Conservation (phyloP, 2,797 vertebrate species). For the Macroramphosus scolopax region DNA sequence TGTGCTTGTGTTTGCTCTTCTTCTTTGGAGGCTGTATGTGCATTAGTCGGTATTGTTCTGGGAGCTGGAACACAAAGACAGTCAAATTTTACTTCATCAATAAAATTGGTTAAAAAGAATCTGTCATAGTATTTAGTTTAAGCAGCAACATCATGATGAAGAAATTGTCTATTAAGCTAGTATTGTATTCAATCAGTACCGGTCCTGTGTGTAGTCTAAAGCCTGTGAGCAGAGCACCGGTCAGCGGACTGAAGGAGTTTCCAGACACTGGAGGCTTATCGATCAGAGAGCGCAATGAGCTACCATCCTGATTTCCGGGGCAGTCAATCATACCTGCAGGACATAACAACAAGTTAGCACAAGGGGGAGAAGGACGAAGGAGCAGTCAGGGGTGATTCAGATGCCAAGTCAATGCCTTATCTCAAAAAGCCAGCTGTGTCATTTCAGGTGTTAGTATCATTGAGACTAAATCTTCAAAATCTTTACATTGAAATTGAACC, state of each 20-base stretch:
- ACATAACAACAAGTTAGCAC: background rate
- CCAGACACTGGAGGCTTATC: conserved; percentile 97
- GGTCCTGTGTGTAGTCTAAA: conserved; percentile 96
- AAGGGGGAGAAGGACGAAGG: background rate
- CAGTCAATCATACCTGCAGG: conserved; percentile 92
- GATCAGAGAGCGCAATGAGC: conserved; percentile 92
- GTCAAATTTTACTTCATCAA: too few species aligned
- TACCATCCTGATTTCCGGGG: conserved; percentile 92
- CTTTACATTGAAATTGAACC: too few species aligned
- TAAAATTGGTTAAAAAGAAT: too few species aligned
- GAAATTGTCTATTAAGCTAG: too few species aligned
- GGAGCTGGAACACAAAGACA: conserved; percentile 76
- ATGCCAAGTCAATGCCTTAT: too few species aligned
- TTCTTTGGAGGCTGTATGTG: conserved; percentile 98
- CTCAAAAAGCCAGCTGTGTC: too few species aligned
- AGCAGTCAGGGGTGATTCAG: background rate
- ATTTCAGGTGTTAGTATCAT: too few species aligned
- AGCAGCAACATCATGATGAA: too few species aligned
- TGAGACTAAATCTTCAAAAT: too few species aligned
- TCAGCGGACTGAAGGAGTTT: conserved; percentile 93
- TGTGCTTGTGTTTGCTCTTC: conserved; percentile 96
- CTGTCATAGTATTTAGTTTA: too few species aligned
- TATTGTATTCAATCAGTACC: conserved; percentile 68
- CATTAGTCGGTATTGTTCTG: conserved; percentile 96
- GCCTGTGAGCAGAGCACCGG: conserved; percentile 90